phyloP scores from a whole-genome alignment of 2,888 invertebrate genomes.

The Orthosia gothica region DNA sequence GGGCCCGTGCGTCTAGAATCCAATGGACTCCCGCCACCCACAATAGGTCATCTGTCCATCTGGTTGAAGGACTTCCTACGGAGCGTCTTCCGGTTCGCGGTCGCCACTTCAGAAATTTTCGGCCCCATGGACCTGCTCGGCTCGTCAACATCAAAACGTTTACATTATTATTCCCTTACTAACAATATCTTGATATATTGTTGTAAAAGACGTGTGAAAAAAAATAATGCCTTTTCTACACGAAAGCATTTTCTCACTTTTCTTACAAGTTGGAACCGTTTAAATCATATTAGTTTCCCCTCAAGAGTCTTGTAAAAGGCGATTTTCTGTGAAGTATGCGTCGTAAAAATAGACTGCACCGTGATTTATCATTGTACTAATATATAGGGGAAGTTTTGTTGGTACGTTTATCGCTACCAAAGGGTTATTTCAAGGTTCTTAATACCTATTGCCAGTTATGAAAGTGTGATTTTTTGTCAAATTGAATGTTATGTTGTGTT shows the following conservation, averaged over 20 bases:
- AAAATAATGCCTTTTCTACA: slow-evolving; percentile 12
- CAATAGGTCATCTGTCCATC: too few relatives aligned
- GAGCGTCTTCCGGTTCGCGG: too few relatives aligned
- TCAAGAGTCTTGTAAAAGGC: slow-evolving; percentile 47
- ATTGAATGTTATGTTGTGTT: too few relatives aligned
- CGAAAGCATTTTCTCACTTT: slow-evolving; percentile 12
- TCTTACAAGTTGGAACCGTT: slow-evolving; percentile 41
- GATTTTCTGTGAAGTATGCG: slow-evolving; percentile 60
- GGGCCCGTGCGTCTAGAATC: too few relatives aligned
- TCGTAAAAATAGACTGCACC: slow-evolving; percentile 63
- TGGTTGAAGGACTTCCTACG: too few relatives aligned
- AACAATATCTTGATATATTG: not conserved
- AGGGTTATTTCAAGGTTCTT: not conserved
- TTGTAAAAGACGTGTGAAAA: not conserved
- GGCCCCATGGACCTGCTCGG: too few relatives aligned
- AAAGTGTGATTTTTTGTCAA: too few relatives aligned
- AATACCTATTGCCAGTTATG: not conserved
- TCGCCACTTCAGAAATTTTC: too few relatives aligned
- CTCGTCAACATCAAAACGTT: too few relatives aligned
- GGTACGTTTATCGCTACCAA: slow-evolving; percentile 23
- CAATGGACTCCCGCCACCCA: too few relatives aligned
- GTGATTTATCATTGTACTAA: slow-evolving; percentile 46
- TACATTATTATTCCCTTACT: too few relatives aligned
- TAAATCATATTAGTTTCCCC: slow-evolving; percentile 61
- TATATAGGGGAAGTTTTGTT: slow-evolving; percentile 40